Base-by-base conservation (phyloP, 2,113 vertebrate species). In the Neogobius melanostomus region DNA sequence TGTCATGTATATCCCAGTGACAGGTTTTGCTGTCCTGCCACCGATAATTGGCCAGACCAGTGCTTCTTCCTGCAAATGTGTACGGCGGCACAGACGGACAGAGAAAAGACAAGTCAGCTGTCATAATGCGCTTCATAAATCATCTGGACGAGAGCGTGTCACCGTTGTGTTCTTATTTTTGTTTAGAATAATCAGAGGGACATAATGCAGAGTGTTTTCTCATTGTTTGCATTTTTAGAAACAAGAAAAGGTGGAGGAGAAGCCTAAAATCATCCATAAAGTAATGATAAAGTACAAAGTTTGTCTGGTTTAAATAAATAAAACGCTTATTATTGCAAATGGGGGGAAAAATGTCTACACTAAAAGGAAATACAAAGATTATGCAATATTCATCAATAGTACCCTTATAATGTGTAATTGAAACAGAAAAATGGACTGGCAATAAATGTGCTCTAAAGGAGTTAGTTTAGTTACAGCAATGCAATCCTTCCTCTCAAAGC, bases 111-210 rank as follows among this genome's bases (percentile, higher is more conserved):
- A 72, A 77, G 77, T 87, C 69, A 77, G 76, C 77, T 82, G 78
- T 88, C 77, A 66, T 50, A 75, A 45, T 61, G 17, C 65, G 71
- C 74, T 83, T 79, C 81, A 81, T 90, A 86, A 86, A 90, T 88
- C 84, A 90, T 74, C 71, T 65, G 82, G 65, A 82, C 59, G 81
- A 84, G 78, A 77, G 67, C 44, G 69, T 85, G 85, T 87, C 86
- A 77, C 73, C 75, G 80, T 87, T 51, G 61, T 81, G 70, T 84
- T 72, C 68, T 59, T 57, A 56, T 78, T 82, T 88, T 77, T 85
- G 76, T 82, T 73, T 71, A 9, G 60, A 82, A 82, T 91, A 85
- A 85, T 82, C 74, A 78, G 46, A 64, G 17, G 51, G 76, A 75
- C 72, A 79, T 80, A 66, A 79, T 81, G 74, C 74, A 71, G 74